A percentile compares a stretch with the other conserved stretches of the same genome.
Evolutionary conservation across 2,113 vertebrate genomes (phyloP).

Genomic region (Aepyceros melampus): DNA sequence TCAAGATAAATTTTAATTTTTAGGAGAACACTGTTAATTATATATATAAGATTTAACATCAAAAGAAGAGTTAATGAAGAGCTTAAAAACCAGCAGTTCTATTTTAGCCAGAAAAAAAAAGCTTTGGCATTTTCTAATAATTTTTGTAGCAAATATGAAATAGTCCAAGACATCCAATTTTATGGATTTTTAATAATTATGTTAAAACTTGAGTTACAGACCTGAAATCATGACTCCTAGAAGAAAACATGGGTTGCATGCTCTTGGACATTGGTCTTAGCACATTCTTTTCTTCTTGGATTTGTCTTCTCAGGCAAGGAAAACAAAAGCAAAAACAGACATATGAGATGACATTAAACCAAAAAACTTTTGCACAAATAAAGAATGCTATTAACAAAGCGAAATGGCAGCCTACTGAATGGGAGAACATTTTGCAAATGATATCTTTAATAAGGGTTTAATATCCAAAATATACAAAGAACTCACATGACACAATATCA

Average conservation of each 20-base stretch:
- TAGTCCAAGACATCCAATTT: background rate
- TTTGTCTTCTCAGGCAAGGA: background rate
- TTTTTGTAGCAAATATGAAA: slow-evolving; percentile 8
- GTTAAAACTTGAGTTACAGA: slow-evolving; percentile 8
- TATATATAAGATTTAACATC: slow-evolving; percentile 7
- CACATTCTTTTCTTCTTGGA: background rate
- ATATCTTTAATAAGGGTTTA: background rate
- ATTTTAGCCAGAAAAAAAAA: background rate
- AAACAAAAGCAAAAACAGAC: background rate
- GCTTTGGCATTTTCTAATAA: background rate
- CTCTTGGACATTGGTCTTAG: background rate
- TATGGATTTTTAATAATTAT: slow-evolving; percentile 33
- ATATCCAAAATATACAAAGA: background rate
- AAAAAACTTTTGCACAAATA: background rate
- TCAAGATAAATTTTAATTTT: slow-evolving; percentile 46
- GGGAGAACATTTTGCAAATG: background rate
- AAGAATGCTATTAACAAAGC: background rate
- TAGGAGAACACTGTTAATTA: slow-evolving; percentile 32
- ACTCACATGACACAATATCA: background rate
- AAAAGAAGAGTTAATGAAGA: background rate
- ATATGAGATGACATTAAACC: background rate
- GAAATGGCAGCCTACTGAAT: background rate
- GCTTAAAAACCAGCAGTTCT: background rate
- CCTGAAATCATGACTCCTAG: background rate
- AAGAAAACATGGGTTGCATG: background rate